These are phyloP conservation scores for Alloplasta piceator DNA, from an alignment of 2,888 invertebrate genomes.

Conservation along the genomic window DNA sequence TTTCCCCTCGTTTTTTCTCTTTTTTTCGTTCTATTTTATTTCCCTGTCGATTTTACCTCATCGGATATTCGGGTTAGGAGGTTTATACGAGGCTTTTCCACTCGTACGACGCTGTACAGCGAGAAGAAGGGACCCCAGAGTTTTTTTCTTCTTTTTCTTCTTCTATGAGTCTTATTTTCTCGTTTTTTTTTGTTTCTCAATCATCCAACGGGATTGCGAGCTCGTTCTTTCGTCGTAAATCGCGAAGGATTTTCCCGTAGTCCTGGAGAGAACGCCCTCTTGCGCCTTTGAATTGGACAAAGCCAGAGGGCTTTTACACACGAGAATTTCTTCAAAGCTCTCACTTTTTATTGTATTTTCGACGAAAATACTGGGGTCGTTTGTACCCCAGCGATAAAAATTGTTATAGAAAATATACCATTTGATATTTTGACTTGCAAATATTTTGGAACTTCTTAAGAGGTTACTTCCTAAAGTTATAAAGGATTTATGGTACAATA, in stretches of 20 bases:
- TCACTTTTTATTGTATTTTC: conserved; percentile 9
- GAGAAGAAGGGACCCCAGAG: not conserved
- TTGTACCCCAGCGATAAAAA: too few species aligned
- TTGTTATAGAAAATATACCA: too few species aligned
- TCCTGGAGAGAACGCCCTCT: not conserved
- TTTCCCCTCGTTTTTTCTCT: too few species aligned
- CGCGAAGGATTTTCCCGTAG: conserved; percentile 32
- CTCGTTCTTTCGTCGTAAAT: conserved; percentile 5
- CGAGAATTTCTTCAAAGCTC: conserved; percentile 22
- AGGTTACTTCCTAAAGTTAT: too few species aligned
- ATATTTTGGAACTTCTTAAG: too few species aligned
- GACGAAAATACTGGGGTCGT: not conserved
- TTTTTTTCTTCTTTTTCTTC: conserved; percentile 4
- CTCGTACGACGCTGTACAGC: not conserved
- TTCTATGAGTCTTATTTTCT: conserved; percentile 6
- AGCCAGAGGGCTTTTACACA: conserved; percentile 7
- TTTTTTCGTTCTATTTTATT: conserved; percentile 21
- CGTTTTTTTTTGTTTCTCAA: conserved; percentile 30
- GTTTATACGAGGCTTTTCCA: conserved; percentile 26
- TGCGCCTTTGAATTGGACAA: conserved; percentile 39
- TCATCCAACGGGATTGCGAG: conserved; percentile 38
- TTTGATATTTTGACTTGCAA: too few species aligned
- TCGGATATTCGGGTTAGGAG: conserved; percentile 29
- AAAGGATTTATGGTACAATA: too few species aligned
- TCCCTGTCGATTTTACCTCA: conserved; percentile 18